Conservation (phyloP, 1,140 invertebrate genomes). For the Drosophila parvula region DNA sequence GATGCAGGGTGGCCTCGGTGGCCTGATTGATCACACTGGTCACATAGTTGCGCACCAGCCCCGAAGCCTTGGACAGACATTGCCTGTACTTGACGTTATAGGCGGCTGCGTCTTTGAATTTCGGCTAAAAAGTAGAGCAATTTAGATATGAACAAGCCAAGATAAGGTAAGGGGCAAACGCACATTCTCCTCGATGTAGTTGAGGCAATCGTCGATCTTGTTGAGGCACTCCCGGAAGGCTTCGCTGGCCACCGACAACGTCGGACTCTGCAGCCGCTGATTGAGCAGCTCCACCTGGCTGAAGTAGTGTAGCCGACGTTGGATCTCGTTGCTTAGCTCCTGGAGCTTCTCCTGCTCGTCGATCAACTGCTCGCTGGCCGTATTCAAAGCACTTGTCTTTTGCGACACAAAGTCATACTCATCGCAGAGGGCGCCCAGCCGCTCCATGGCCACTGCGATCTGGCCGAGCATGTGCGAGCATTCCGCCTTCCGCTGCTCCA, state of each 20-base stretch:
- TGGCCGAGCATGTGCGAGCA: conserved; percentile 89
- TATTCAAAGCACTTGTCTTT: conserved; percentile 95
- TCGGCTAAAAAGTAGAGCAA: conserved; percentile 84
- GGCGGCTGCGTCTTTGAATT: conserved; percentile 89
- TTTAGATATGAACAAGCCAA: neutral
- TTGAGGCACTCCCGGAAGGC: conserved; percentile 92
- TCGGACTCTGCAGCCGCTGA: conserved; percentile 91
- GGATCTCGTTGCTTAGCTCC: conserved; percentile 91
- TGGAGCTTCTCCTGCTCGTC: conserved; percentile 94
- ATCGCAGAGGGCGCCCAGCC: conserved; percentile 89
- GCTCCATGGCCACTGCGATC: conserved; percentile 89
- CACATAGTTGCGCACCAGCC: conserved; percentile 90
- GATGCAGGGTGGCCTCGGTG: conserved; percentile 89
- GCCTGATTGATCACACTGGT: conserved; percentile 90
- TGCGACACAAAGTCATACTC: conserved; percentile 94
- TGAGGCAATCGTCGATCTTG: conserved; percentile 94
- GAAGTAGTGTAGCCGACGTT: conserved; percentile 92
- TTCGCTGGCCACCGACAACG: conserved; percentile 92
- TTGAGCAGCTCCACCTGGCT: conserved; percentile 92
- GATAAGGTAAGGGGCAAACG: conserved; percentile 75
- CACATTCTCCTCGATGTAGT: conserved; percentile 93
- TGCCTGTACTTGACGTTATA: conserved; percentile 92
- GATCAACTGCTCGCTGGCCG: conserved; percentile 94
- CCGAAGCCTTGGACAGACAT: conserved; percentile 91
- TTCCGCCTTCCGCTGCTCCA: conserved; percentile 88